phyloP scores from a whole-genome alignment of 2,797 vertebrate genomes.

The Toxotes lorentzi region DNA sequence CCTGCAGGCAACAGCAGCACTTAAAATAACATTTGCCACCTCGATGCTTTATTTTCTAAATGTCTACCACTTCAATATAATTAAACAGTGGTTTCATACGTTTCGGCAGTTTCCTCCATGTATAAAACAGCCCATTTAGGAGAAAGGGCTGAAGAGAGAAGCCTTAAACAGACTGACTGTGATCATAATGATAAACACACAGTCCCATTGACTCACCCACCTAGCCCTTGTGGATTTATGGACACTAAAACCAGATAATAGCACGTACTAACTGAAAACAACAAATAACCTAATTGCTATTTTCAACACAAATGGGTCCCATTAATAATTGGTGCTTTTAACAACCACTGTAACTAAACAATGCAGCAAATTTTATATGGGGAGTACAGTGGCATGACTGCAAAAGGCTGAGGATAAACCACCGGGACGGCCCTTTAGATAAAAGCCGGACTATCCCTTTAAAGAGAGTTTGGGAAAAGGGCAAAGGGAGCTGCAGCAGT shows the following conservation, averaged over 20 bases:
- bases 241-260: background rate
- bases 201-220: slow-evolving; percentile 9
- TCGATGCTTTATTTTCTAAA: background rate
- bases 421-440: background rate
- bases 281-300: background rate
- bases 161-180: background rate
- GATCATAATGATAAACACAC: background rate
- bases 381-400: background rate
- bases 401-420: background rate
- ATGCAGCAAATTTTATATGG: no score
- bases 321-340: background rate
- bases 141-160: slow-evolving; percentile 1
- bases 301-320: background rate
- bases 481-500: slow-evolving; percentile 45
- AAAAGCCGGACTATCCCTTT: slow-evolving; percentile 40
- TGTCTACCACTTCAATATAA: background rate
- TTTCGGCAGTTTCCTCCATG: background rate
- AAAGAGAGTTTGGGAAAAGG: slow-evolving; percentile 47
- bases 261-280: background rate
- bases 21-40: background rate
- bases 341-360: background rate
- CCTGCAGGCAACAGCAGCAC: background rate
- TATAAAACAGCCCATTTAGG: background rate
- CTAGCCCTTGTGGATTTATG: background rate
- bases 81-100: background rate